Conservation (phyloP, 2,113 vertebrate genomes). For the Pedetes capensis region DNA sequence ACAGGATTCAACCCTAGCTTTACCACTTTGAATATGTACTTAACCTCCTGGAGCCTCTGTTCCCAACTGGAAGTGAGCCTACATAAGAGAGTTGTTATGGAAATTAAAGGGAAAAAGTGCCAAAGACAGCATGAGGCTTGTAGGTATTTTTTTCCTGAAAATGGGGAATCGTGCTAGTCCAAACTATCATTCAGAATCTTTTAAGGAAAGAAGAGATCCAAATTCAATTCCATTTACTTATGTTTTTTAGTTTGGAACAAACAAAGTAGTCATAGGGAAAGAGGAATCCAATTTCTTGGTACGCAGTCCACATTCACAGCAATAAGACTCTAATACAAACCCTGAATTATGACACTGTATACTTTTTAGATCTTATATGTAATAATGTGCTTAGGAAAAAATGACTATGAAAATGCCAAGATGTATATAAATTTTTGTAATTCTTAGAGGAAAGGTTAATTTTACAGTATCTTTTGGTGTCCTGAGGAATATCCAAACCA, state of each 20-base stretch:
- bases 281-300: background rate
- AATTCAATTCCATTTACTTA: background rate
- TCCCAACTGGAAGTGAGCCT: background rate
- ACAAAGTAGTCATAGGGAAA: background rate
- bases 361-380: background rate
- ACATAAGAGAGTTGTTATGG: background rate
- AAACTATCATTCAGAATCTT: background rate
- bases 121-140: background rate
- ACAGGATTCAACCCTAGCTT: background rate
- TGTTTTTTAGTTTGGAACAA: background rate
- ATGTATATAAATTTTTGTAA: background rate
- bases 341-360: background rate
- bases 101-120: background rate
- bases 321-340: background rate
- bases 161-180: background rate
- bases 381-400: background rate
- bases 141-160: background rate
- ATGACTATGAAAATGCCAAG: background rate
- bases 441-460: background rate
- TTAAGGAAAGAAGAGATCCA: background rate
- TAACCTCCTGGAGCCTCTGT: background rate
- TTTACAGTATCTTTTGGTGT: background rate
- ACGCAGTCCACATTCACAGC: background rate
- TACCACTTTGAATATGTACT: background rate
- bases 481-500: background rate